phyloP scores from a whole-genome alignment of 2,797 vertebrate genomes.

The Telmatherina bonti region DNA sequence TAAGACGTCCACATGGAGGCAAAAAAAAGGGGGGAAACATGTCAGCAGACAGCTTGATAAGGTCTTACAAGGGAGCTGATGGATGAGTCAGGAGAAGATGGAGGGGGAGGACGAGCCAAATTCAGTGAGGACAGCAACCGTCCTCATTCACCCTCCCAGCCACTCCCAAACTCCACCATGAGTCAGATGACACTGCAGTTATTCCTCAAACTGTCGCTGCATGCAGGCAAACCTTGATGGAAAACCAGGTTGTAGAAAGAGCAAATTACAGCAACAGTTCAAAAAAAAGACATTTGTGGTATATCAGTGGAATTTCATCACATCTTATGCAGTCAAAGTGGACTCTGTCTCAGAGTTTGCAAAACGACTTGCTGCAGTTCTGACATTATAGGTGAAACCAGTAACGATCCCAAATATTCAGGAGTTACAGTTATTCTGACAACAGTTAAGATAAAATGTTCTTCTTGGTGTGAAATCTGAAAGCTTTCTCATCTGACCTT shows the following conservation, averaged over 20 bases:
- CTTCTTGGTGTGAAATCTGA: not conserved
- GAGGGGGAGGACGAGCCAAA: conserved; percentile 65
- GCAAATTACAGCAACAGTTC: not conserved
- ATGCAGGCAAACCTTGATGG: not conserved
- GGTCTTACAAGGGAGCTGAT: conserved; percentile 12
- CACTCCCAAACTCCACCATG: conserved; percentile 59
- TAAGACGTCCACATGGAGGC: not conserved
- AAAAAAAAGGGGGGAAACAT: conserved; percentile 1
- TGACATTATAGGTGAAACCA: not conserved
- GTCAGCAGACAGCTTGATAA: conserved; percentile 17
- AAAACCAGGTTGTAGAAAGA: conserved; percentile 1
- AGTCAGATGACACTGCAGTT: conserved; percentile 8
- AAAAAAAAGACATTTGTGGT: not conserved
- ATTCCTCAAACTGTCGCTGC: not conserved
- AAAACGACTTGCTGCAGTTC: not conserved
- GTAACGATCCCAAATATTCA: not conserved
- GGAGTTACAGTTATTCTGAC: not conserved
- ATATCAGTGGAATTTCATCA: not conserved
- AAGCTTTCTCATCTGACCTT: not conserved
- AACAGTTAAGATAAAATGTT: not conserved
- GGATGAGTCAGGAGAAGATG: conserved; percentile 65
- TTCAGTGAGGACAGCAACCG: conserved; percentile 59
- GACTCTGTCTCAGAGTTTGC: not conserved
- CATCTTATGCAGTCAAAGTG: not conserved
- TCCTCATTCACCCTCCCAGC: conserved; percentile 64